Conservation (phyloP, 2,888 invertebrate genomes). For the Gisinianus flammeolus region DNA sequence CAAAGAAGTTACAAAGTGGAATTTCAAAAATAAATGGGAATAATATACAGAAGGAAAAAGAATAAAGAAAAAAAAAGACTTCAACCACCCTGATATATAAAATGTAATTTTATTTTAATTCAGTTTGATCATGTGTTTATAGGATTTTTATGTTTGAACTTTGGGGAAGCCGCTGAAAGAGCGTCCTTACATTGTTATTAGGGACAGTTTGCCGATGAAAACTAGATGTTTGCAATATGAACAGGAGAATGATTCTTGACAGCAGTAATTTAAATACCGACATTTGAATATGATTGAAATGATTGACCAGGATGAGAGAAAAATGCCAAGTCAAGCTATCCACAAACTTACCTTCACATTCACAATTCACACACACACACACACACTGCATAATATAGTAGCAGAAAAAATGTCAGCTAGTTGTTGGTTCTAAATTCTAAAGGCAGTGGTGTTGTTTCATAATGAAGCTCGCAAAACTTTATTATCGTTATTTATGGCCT, state of each 20-base stretch:
- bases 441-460: background rate
- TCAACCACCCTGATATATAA: background rate
- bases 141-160: background rate
- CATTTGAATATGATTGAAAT: slow-evolving; percentile 5
- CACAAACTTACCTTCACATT: background rate
- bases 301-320: slow-evolving; percentile 6
- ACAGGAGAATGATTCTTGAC: background rate
- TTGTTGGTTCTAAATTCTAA: background rate
- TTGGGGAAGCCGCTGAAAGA: background rate
- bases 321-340: background rate
- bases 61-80: background rate
- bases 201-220: slow-evolving; percentile 12
- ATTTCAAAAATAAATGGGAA: background rate
- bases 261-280: slow-evolving; percentile 7
- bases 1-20: background rate
- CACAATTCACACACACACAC: background rate
- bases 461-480: slow-evolving; percentile 17
- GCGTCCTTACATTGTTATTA: slow-evolving; percentile 15
- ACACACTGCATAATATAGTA: no score
- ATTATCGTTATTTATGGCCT: slow-evolving; percentile 29
- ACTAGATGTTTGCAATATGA: slow-evolving; percentile 5
- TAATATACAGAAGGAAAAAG: background rate
- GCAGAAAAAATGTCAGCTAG: no score
- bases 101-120: background rate
- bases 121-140: background rate